Conservation (phyloP, 1,140 invertebrate genomes). For the Microplitis mediator region DNA sequence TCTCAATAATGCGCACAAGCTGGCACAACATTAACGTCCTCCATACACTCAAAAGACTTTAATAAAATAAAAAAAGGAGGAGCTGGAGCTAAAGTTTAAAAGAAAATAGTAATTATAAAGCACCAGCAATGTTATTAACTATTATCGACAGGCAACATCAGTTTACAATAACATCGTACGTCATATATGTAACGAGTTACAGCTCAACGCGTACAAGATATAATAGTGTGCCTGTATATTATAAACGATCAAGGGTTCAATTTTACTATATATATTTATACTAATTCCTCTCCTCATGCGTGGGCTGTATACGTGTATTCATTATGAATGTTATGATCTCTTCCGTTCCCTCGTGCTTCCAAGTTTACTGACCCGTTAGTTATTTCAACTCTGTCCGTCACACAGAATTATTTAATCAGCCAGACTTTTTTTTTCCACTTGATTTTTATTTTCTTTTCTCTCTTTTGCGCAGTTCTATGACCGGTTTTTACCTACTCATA, state of each 20-base stretch:
- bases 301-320: slow-evolving; percentile 22
- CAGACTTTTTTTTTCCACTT: not conserved
- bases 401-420: slow-evolving; percentile 15
- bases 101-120: too few relatives aligned
- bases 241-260: slow-evolving; percentile 15
- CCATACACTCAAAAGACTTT: too few relatives aligned
- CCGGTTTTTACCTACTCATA: not conserved
- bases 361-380: slow-evolving; percentile 28
- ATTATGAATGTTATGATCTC: slow-evolving; percentile 7
- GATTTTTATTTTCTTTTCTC: not conserved
- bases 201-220: not conserved
- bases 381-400: slow-evolving; percentile 7
- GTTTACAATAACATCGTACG: too few relatives aligned
- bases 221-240: too few relatives aligned
- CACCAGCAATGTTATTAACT: too few relatives aligned
- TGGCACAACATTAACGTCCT: too few relatives aligned
- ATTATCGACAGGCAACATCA: too few relatives aligned
- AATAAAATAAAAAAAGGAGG: too few relatives aligned
- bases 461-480: not conserved
- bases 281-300: slow-evolving; percentile 23
- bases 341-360: slow-evolving; percentile 9
- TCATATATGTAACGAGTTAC: too few relatives aligned
- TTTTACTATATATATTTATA: not conserved
- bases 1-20: too few relatives aligned
- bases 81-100: too few relatives aligned